Evolutionary conservation across 2,888 invertebrate species (phyloP).

Genomic region (Imbricaverruca yamaguchii): DNA sequence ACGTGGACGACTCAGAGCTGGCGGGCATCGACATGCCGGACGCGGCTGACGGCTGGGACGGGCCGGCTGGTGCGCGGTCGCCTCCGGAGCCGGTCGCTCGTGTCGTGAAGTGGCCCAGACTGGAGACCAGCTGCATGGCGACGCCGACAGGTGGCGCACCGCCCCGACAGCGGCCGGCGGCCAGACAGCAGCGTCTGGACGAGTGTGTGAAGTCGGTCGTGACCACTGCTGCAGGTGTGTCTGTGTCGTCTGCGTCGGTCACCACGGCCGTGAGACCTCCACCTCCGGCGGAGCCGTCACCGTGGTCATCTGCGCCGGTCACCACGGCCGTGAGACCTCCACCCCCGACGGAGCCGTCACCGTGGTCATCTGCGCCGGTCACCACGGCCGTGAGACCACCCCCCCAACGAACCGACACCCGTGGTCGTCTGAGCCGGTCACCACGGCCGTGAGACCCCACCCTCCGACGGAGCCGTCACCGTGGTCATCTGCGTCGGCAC

Average conservation of each 20-base stretch:
- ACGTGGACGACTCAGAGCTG: neutral
- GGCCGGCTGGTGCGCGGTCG: too few relatives aligned
- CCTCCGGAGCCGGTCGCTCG: too few relatives aligned
- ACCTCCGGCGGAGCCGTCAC: neutral
- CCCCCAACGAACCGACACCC: neutral
- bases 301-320: neutral
- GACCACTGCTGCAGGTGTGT: neutral
- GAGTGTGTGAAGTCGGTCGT: neutral
- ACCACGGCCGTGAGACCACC: neutral
- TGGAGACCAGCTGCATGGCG: too few relatives aligned
- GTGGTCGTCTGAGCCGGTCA: too few relatives aligned
- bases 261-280: too few relatives aligned
- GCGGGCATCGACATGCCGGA: neutral
- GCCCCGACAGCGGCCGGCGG: too few relatives aligned
- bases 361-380: neutral
- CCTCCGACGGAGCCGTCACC: neutral
- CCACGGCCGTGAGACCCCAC: too few relatives aligned
- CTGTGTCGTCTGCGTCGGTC: neutral
- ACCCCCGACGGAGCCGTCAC: neutral
- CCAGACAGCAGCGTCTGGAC: neutral
- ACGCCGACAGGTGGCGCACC: too few relatives aligned
- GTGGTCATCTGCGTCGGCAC: neutral
- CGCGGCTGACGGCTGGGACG: too few relatives aligned
- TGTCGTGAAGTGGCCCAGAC: too few relatives aligned
- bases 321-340: neutral